Percentiles rank a stretch among this genome's conserved stretches.
These are phyloP conservation scores for Nothobranchius furzeri DNA, from an alignment of 2,113 vertebrate genomes.

Conservation along the genomic window DNA sequence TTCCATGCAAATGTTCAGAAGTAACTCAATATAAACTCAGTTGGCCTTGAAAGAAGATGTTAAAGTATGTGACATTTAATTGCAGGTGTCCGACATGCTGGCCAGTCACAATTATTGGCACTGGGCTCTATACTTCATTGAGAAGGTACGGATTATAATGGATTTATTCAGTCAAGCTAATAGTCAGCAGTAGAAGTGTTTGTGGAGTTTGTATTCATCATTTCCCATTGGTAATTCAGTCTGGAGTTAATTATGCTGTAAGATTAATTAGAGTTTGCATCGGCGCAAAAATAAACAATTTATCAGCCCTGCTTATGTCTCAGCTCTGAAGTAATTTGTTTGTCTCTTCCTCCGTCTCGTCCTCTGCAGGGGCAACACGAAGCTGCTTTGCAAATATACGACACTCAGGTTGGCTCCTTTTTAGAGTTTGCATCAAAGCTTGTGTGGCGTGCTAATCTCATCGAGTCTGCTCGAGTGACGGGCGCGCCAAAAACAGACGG, in stretches of 20 bases:
- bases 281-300: constrained; percentile 17
- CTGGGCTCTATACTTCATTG: constrained; percentile 91
- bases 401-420: constrained; percentile 84
- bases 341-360: constrained; percentile 8
- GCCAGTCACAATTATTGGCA: constrained; percentile 97
- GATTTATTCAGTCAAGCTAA: constrained; percentile 49
- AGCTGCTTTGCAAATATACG: constrained; percentile 87
- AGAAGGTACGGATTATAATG: constrained; percentile 85
- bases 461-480: not conserved
- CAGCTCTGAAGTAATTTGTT: constrained; percentile 24
- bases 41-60: not conserved
- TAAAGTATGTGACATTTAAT: constrained; percentile 31
- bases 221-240: constrained; percentile 49
- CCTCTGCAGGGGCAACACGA: constrained; percentile 89
- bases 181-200: constrained; percentile 32
- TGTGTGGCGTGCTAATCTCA: not conserved
- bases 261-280: constrained; percentile 67
- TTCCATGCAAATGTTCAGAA: too few relatives aligned
- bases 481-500: not conserved
- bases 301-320: constrained; percentile 33
- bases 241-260: constrained; percentile 54
- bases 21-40: not conserved
- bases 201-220: constrained; percentile 52
- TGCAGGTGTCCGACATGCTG: constrained; percentile 86
- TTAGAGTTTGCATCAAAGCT: constrained; percentile 3